Base-by-base conservation (phyloP, 2,113 vertebrate genomes). In the Phycodurus eques region DNA sequence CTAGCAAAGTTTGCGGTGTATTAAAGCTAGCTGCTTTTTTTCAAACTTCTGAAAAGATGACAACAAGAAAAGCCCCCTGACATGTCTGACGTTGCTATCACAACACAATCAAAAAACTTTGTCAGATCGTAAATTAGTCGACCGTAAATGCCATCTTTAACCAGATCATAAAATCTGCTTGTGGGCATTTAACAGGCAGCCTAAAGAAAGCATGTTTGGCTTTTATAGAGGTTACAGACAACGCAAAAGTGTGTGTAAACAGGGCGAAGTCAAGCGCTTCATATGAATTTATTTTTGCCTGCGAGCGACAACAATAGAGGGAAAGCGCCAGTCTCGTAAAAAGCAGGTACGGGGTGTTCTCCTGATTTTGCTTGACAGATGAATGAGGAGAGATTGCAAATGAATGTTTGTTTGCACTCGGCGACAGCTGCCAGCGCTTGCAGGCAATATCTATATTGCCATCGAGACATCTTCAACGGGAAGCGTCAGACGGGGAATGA, bases 91-190 rank as follows among this genome's bases (percentile, higher is more conserved):
- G 72, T 73, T 80, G 78, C 80, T 82, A 81, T 87, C 85, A 87
- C 86, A 84, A 80, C 73, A 84, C 86, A 80, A 88, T 92, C 88
- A 80, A 84, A 86, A 12, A 90, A 89, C 80, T 89, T 82, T 91
- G 91, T 80, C 91, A 90, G 88, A 82, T 80, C 69, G 84, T 92
- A 91, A 89, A 92, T 93, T 91, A 92, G 84, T 90, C 89, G 88
- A 88, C 81, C 85, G 84, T 91, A 92, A 92, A 92, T 88, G 88
- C 79, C 84, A 86, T 87, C 87, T 88, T 93, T 93, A 91, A 93
- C 92, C 91, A 90, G 90, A 92, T 92, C 89, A 91, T 92, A 90
- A 92, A 92, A 87, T 87, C 82, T 85, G 88, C 88, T 91, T 87
- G 88, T 89, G 88, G 89, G 85, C 90, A 90, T 92, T 92, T 91